These are phyloP conservation scores for Notospermus geniculatus DNA, from an alignment of 1,140 invertebrate species.

Conservation along the genomic window DNA sequence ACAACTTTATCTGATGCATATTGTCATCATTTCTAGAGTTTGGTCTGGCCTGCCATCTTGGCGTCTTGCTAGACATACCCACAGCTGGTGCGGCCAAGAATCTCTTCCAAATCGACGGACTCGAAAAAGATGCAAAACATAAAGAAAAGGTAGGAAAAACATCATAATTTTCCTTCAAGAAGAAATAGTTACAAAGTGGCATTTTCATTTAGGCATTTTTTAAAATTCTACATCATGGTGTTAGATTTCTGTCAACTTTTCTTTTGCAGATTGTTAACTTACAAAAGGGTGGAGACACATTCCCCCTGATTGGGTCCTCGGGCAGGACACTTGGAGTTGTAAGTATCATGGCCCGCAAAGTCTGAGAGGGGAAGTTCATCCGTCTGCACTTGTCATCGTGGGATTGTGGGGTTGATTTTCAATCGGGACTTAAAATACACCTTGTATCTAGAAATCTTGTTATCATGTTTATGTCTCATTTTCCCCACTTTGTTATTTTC, in stretches of 20 bases:
- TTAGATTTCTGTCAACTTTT: not conserved
- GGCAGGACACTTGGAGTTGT: slow-evolving; percentile 34
- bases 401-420: not conserved
- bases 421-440: not conserved
- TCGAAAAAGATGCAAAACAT: slow-evolving; percentile 45
- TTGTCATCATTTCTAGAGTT: slow-evolving; percentile 40
- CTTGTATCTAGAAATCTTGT: not conserved
- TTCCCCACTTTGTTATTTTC: slow-evolving; percentile 22
- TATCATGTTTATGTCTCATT: not conserved
- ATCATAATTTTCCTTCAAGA: too few species aligned
- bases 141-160: slow-evolving; percentile 37
- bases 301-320: slow-evolving; percentile 28
- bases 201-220: not conserved
- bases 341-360: too few species aligned
- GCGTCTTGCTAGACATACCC: slow-evolving; percentile 45
- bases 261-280: slow-evolving; percentile 30
- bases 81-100: slow-evolving; percentile 55
- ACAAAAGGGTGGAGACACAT: slow-evolving; percentile 34
- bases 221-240: not conserved
- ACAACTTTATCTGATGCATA: too few species aligned
- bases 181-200: too few species aligned
- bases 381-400: too few species aligned
- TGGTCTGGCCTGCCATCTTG: slow-evolving; percentile 54
- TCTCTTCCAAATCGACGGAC: slow-evolving; percentile 47
- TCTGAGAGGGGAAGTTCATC: too few species aligned